Percentiles rank a stretch among this genome's conserved stretches.
These are phyloP conservation scores for Clinocottus analis DNA, from an alignment of 2,113 vertebrate species.

Conservation along the genomic window DNA sequence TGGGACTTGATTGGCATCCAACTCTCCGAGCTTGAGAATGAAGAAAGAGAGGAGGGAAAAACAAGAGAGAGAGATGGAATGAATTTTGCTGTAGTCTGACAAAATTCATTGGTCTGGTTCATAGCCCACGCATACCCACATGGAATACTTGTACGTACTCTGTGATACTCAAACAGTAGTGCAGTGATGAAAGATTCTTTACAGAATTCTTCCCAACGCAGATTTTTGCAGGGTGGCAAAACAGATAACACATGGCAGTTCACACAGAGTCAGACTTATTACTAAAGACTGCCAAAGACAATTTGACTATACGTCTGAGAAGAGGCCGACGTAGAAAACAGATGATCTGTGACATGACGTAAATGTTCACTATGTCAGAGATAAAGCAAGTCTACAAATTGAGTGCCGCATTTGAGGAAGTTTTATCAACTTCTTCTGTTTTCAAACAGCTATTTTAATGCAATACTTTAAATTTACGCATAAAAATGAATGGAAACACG, in stretches of 20 bases:
- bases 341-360: background rate
- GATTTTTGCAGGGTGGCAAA: constrained; percentile 58
- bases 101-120: constrained; percentile 79
- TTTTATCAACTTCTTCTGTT: no score
- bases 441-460: no score
- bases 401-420: no score
- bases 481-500: no score
- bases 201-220: constrained; percentile 21
- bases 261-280: background rate
- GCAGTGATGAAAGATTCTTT: constrained; percentile 65
- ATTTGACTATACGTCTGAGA: background rate
- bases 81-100: constrained; percentile 70
- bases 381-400: background rate
- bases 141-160: constrained; percentile 41
- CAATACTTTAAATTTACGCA: no score
- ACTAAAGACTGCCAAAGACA: background rate
- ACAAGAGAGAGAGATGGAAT: constrained; percentile 40
- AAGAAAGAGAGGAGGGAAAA: constrained; percentile 48
- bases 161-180: constrained; percentile 34
- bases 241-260: constrained; percentile 54
- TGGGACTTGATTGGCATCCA: constrained; percentile 72
- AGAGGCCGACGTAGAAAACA: background rate
- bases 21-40: constrained; percentile 70
- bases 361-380: background rate
- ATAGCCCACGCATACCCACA: constrained; percentile 50